These are phyloP conservation scores for Flexamia atlantica DNA, from an alignment of 2,888 invertebrate genomes.

Conservation along the genomic window DNA sequence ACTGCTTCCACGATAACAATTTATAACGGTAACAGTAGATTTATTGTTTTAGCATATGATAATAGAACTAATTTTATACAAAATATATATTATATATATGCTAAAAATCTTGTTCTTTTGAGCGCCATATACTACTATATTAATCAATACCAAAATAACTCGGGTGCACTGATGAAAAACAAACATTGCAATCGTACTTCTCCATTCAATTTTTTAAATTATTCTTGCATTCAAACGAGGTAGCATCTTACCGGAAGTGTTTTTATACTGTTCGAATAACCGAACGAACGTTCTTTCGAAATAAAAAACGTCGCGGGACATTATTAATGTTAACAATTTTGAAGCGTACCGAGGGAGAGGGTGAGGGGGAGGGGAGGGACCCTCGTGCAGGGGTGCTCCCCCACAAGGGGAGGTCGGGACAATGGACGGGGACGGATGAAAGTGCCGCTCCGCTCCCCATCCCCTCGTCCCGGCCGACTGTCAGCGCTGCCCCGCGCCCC, in stretches of 20 bases:
- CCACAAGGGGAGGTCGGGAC: constrained; percentile 40
- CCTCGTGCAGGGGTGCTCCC: constrained; percentile 56
- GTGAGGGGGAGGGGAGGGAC: constrained; percentile 37
- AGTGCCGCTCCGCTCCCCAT: constrained; percentile 10
- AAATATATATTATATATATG: too few species aligned
- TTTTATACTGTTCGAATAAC: constrained; percentile 41
- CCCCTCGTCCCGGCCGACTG: not conserved
- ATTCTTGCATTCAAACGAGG: constrained; percentile 5
- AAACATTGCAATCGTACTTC: not conserved
- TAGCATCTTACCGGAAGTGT: constrained; percentile 38
- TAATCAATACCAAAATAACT: constrained; percentile 27
- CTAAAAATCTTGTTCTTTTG: too few species aligned
- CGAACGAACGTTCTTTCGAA: constrained; percentile 44
- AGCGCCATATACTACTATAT: not conserved
- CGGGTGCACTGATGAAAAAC: constrained; percentile 4
- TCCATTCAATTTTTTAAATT: constrained; percentile 12
- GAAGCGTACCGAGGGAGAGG: constrained; percentile 53
- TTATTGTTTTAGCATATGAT: too few species aligned
- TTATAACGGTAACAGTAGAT: too few species aligned
- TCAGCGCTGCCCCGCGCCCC: not conserved
- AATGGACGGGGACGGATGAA: constrained; percentile 42
- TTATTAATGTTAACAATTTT: constrained; percentile 61
- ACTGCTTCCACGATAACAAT: too few species aligned
- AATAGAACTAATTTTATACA: too few species aligned
- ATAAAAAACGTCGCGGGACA: constrained; percentile 56